A percentile compares a stretch with the other conserved stretches of the same genome.
Evolutionary conservation across 2,797 vertebrate species (phyloP).

Genomic region (Anabacerthia variegaticeps): DNA sequence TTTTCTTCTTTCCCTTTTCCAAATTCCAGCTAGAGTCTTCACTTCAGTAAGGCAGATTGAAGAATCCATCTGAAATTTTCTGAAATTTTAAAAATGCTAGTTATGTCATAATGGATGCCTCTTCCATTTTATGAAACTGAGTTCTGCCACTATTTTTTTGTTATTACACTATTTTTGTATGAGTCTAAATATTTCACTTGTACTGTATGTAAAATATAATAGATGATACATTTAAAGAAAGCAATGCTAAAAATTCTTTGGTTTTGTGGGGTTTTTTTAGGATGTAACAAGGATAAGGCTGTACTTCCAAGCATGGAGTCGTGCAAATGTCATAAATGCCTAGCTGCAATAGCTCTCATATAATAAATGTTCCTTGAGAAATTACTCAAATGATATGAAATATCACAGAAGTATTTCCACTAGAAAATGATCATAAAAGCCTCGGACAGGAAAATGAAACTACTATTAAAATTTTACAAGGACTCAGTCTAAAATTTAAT

Average conservation of each 20-base stretch:
- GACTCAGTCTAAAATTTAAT: neutral
- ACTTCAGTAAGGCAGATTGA: neutral
- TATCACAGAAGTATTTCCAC: neutral
- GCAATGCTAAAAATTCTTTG: neutral
- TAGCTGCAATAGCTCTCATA: neutral
- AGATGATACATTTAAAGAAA: neutral
- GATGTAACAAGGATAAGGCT: neutral
- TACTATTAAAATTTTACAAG: constrained; percentile 7
- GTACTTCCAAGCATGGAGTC: neutral
- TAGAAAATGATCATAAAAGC: constrained; percentile 10
- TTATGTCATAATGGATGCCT: neutral
- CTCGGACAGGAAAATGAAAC: neutral
- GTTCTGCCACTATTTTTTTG: neutral
- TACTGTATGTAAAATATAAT: neutral
- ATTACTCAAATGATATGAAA: neutral
- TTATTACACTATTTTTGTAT: neutral
- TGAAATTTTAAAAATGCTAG: neutral
- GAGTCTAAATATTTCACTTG: neutral
- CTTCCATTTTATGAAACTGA: neutral
- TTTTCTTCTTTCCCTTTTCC: neutral
- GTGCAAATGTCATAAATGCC: neutral
- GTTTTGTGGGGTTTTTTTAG: neutral
- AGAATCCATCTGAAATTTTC: neutral
- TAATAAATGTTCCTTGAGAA: constrained; percentile 10
- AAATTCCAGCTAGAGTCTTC: neutral